Evolutionary conservation across 1,140 invertebrate species (phyloP).

Genomic region (Ips nitidus): DNA sequence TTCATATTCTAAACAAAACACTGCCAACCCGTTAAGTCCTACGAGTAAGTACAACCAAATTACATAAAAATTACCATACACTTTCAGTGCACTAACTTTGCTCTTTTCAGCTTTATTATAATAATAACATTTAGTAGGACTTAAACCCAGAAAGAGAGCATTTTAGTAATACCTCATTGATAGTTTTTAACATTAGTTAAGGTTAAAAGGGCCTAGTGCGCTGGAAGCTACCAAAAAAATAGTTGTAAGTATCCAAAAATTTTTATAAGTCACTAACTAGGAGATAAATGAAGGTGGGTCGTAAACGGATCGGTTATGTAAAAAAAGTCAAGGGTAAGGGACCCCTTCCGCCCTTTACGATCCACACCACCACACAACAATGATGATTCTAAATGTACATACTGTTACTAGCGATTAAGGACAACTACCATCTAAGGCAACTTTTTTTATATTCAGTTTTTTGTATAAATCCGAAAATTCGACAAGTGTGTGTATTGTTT

Average conservation of each 20-base stretch:
- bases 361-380: slow-evolving; percentile 42
- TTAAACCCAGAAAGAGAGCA: too few species aligned
- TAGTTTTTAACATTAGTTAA: too few species aligned
- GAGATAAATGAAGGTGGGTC: too few species aligned
- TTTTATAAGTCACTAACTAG: too few species aligned
- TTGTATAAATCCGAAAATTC: slow-evolving; percentile 32
- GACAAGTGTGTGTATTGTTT: slow-evolving; percentile 27
- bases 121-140: not conserved
- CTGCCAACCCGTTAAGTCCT: slow-evolving; percentile 42
- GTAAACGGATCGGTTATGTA: too few species aligned
- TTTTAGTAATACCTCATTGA: too few species aligned
- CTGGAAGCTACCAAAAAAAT: too few species aligned
- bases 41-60: slow-evolving; percentile 33
- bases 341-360: not conserved
- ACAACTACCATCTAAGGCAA: slow-evolving; percentile 20
- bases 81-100: slow-evolving; percentile 1
- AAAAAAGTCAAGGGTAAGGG: too few species aligned
- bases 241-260: too few species aligned
- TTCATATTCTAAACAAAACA: slow-evolving; percentile 46
- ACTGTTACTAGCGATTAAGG: slow-evolving; percentile 51
- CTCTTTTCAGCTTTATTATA: slow-evolving; percentile 1
- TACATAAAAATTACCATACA: not conserved
- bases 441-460: slow-evolving; percentile 29
- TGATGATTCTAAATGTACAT: slow-evolving; percentile 55
- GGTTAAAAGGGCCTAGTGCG: too few species aligned